Base-by-base conservation (phyloP, 1,140 invertebrate genomes). In the Varroa destructor region DNA sequence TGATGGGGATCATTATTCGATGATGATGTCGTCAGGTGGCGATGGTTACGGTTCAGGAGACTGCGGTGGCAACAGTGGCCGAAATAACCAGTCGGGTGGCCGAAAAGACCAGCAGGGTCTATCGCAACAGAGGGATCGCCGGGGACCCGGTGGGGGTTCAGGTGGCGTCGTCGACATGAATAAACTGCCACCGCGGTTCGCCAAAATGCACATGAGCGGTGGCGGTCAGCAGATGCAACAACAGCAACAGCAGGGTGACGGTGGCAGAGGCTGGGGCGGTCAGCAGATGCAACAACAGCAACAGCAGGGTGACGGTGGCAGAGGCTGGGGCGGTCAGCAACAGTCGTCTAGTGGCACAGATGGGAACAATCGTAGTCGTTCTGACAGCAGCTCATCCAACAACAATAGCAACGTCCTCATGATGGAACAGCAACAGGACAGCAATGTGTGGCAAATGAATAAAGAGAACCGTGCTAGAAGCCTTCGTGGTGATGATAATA, bases 381-480 rank as follows among this genome's bases (percentile, higher is more conserved):
- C 61, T 46, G 61, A 67, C 61, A 67, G 61, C 37, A 67, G 61
- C 37, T 67, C 61, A 43, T 67, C 61, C 12, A 67, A 67, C 61
- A 67, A n/a, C 14, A 46, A 67, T 46, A 67, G 46, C 61, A 67
- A 40, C 8, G 14, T 12, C 8, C 46, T 46, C 37, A 43, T 67
- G 61, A 67, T 67, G 61, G 61, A 46, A 67, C 40, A 10, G 5
- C 61, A 67, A 37, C 61, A 67, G 61, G 61, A 67, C 12, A 67
- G 61, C 46, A 51, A 51, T 8, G 61, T 67, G 14, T 67, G 61
- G 61, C 61, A 67, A 40, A 67, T 67, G 61, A 67, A 67, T 37
- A 67, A 67, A 8, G 61, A 67, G 61, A 67, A 67, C 61, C 40
- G 46, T 2, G 40, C 40, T 14, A 40, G 61, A 37, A 67, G 61